Conservation (phyloP, 2,797 vertebrate genomes). For the Arremon brunneinucha region DNA sequence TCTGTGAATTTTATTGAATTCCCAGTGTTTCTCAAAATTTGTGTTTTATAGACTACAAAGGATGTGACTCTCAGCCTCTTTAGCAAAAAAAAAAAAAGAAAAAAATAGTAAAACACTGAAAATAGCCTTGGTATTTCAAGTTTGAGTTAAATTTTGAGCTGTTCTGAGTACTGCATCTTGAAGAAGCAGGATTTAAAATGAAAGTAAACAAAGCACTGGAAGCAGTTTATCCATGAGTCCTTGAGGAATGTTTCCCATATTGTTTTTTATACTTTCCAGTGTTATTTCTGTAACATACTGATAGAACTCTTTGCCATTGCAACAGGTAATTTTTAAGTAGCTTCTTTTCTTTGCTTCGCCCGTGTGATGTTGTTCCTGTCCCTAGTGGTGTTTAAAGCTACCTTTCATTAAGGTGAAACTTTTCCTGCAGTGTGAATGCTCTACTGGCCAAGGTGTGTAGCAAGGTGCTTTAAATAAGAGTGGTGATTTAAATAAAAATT, state of each 20-base stretch:
- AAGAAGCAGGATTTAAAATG: neutral
- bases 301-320: neutral
- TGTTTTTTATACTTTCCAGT: neutral
- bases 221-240: neutral
- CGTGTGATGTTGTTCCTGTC: neutral
- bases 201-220: neutral
- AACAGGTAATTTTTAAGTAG: neutral
- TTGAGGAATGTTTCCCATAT: neutral
- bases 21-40: neutral
- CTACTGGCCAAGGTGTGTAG: neutral
- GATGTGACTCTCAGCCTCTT: neutral
- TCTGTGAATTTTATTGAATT: neutral
- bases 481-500: neutral
- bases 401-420: neutral
- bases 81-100: neutral
- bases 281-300: neutral
- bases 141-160: neutral
- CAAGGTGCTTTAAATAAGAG: neutral
- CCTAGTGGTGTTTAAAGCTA: neutral
- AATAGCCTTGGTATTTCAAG: neutral
- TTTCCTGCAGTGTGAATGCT: neutral
- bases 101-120: neutral
- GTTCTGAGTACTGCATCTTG: neutral
- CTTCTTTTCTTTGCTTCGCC: neutral
- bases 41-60: neutral